A percentile compares a stretch with the other conserved stretches of the same genome.
These are phyloP conservation scores for Dolichomitus sp. DNA, from an alignment of 2,888 invertebrate genomes.

Conservation along the genomic window DNA sequence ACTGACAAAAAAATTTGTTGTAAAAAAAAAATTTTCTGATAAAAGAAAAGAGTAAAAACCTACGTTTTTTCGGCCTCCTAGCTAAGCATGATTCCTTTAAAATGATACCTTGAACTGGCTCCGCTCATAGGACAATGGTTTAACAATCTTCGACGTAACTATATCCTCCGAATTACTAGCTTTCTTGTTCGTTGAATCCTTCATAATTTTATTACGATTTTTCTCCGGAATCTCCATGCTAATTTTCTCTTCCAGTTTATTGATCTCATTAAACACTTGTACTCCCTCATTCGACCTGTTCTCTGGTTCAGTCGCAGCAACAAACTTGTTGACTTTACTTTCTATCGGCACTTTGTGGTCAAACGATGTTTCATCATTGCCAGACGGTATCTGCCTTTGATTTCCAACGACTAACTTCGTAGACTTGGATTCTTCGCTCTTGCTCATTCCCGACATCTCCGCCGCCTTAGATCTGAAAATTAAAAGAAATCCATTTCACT, in stretches of 20 bases:
- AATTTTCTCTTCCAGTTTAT: constrained; percentile 19
- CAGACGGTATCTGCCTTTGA: constrained; percentile 1
- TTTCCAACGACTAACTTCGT: background rate
- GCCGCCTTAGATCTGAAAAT: constrained; percentile 19
- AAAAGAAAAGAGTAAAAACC: no score
- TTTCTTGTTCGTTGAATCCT: constrained; percentile 18
- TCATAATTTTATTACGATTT: constrained; percentile 3
- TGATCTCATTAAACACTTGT: constrained; percentile 18
- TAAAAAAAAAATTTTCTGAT: no score
- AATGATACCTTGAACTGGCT: constrained; percentile 28
- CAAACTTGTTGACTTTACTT: constrained; percentile 24
- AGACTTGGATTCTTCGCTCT: constrained; percentile 12
- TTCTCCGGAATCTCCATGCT: background rate
- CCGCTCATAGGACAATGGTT: constrained; percentile 15
- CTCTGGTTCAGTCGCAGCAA: background rate
- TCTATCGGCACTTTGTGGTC: constrained; percentile 37
- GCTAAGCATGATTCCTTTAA: background rate
- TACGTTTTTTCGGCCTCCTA: no score
- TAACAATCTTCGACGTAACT: constrained; percentile 16
- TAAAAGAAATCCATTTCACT: background rate
- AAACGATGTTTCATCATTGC: constrained; percentile 1
- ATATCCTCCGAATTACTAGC: background rate
- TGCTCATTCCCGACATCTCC: background rate
- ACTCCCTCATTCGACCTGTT: constrained; percentile 2
- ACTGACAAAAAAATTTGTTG: no score